phyloP scores from a whole-genome alignment of 2,797 vertebrate genomes.

The Eupleurogrammus muticus region DNA sequence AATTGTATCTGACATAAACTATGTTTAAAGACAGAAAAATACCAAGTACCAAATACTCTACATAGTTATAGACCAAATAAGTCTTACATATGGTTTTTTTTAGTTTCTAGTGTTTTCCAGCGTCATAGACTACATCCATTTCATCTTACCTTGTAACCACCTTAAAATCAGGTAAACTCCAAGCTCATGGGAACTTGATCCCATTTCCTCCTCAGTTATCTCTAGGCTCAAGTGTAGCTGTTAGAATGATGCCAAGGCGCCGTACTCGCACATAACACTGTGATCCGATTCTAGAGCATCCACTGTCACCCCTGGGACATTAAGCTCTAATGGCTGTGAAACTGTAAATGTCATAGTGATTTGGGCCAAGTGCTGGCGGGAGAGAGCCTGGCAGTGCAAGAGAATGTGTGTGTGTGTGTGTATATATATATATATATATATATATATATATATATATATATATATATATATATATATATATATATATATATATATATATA shows the following conservation, averaged over 20 bases:
- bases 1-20: no score
- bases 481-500: conserved; percentile 14
- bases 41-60: no score
- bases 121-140: conserved; percentile 52
- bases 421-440: conserved; percentile 17
- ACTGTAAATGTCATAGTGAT: conserved; percentile 84
- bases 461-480: conserved; percentile 18
- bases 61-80: no score
- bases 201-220: conserved; percentile 40
- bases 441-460: conserved; percentile 5
- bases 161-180: conserved; percentile 44
- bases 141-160: conserved; percentile 27
- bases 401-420: conserved; percentile 17
- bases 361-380: conserved; percentile 60
- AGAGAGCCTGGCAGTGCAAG: conserved; percentile 19
- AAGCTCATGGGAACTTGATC: conserved; percentile 42
- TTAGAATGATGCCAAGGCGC: conserved; percentile 22
- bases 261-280: conserved; percentile 26
- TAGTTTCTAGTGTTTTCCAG: conserved; percentile 22
- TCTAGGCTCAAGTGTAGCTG: conserved; percentile 49
- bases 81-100: no score
- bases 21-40: no score
- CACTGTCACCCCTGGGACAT: conserved; percentile 62
- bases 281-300: conserved; percentile 61
- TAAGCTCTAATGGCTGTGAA: conserved; percentile 77